Conservation (phyloP, 2,113 vertebrate genomes). For the Echinops telfairi region DNA sequence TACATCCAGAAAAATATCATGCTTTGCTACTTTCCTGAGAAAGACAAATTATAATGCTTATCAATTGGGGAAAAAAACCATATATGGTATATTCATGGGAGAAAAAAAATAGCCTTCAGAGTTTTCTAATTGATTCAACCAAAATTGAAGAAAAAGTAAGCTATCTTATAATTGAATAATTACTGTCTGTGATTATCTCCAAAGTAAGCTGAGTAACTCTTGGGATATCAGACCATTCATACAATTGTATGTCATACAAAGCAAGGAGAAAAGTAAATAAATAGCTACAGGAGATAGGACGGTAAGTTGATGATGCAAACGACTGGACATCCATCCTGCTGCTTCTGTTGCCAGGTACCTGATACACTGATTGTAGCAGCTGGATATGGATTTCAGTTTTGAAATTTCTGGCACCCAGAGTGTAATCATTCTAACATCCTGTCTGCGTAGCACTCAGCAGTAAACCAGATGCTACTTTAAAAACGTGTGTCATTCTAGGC, state of each 20-base stretch:
- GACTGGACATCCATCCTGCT: neutral
- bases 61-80: neutral
- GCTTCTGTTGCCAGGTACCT: neutral
- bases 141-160: slow-evolving; percentile 12
- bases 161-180: neutral
- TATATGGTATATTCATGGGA: neutral
- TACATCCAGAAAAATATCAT: neutral
- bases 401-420: slow-evolving; percentile 44
- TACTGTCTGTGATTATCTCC: neutral
- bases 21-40: neutral
- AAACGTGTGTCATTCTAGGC: slow-evolving; percentile 48
- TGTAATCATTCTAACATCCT: slow-evolving; percentile 42
- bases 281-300: neutral
- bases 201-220: neutral
- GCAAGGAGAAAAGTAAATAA: neutral
- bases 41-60: neutral
- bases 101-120: neutral
- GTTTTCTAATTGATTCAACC: neutral
- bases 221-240: neutral
- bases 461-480: slow-evolving; percentile 46
- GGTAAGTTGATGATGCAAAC: neutral
- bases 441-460: slow-evolving; percentile 17
- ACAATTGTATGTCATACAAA: neutral
- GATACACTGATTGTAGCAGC: slow-evolving; percentile 11
- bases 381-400: slow-evolving; percentile 17